Percentiles rank a stretch among this genome's conserved stretches.
phyloP scores from a whole-genome alignment of 2,888 invertebrate genomes.

The Xestia c-nigrum region DNA sequence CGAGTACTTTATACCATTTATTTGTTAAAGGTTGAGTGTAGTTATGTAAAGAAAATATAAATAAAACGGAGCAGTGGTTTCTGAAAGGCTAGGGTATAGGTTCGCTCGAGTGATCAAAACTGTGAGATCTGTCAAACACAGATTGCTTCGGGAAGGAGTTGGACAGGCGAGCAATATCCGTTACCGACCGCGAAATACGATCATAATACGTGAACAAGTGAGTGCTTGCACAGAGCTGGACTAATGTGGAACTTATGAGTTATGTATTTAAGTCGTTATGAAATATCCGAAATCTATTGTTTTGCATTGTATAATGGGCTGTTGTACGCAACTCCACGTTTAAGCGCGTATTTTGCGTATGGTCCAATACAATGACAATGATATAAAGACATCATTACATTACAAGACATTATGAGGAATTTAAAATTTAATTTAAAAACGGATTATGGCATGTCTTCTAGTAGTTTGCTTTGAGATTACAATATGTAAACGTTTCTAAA shows the following conservation, averaged over 20 bases:
- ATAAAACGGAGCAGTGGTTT: slow-evolving; percentile 69
- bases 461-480: too few relatives aligned
- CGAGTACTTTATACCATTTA: slow-evolving; percentile 44
- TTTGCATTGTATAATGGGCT: too few relatives aligned
- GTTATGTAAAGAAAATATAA: slow-evolving; percentile 67
- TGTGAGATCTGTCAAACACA: slow-evolving; percentile 83
- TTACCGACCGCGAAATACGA: slow-evolving; percentile 72
- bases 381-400: too few relatives aligned
- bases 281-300: too few relatives aligned
- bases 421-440: too few relatives aligned
- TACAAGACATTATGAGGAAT: too few relatives aligned
- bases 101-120: slow-evolving; percentile 82
- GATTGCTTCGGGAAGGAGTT: slow-evolving; percentile 80
- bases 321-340: too few relatives aligned
- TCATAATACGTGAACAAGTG: slow-evolving; percentile 65
- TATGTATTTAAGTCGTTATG: slow-evolving; percentile 15
- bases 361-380: too few relatives aligned
- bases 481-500: too few relatives aligned
- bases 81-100: slow-evolving; percentile 72
- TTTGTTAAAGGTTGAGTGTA: slow-evolving; percentile 44
- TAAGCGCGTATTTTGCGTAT: too few relatives aligned
- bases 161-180: slow-evolving; percentile 78
- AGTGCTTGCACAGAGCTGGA: slow-evolving; percentile 50
- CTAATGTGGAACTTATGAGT: slow-evolving; percentile 49
- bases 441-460: too few relatives aligned